Evolutionary conservation across 2,113 vertebrate genomes (phyloP), one percentile per base, ranked within the genome.

Genomic region (Lonchura striata): DNA sequence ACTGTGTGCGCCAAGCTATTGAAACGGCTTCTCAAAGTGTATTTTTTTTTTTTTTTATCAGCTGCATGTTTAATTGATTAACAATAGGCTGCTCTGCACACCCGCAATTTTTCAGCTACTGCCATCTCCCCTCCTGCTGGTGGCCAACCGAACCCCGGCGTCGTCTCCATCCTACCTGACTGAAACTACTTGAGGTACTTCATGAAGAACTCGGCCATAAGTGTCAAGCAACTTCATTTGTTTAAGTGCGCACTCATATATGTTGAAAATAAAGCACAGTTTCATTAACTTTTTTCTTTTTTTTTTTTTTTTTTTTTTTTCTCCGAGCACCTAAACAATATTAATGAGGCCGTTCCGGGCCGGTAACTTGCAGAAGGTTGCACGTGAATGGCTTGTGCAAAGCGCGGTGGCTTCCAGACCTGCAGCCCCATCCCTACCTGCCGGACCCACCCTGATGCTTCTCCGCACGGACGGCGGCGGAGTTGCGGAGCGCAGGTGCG

Each of bases 21-120:
- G 80, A 90, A 95, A 70, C 9, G 8, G 21, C 60, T 93, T 79
- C 81, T 93, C 54, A 7, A 72, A 39, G 39, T 61, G 88, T 31
- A 30, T 65, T 39, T 74, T 79, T 63, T n/a, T 79, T 63, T n/a
- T n/a, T 66, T 93, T 79, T 64, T 74, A 81, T 91, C 74, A 93
- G 60, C 56, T 59, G 46, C 68, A 19, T 69, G 68, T 94, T 96
- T 95, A 96, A 95, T 93, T 95, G 93, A 94, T 94, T 96, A 88
- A 85, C 64, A 92, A 77, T 72, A 80, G 61, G 49, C 86, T 92
- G 49, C 30, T 82, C 60, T 72, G 66, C 52, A 53, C 60, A 70
- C 52, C 37, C 49, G 17, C 81, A 83, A 33, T 72, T 84, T 72
- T 60, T 64, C 80, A 83, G 82, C 53, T 91, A 56, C 76, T 76